These are phyloP conservation scores for Myotis myotis DNA, from an alignment of 2,797 vertebrate genomes.

Conservation along the genomic window DNA sequence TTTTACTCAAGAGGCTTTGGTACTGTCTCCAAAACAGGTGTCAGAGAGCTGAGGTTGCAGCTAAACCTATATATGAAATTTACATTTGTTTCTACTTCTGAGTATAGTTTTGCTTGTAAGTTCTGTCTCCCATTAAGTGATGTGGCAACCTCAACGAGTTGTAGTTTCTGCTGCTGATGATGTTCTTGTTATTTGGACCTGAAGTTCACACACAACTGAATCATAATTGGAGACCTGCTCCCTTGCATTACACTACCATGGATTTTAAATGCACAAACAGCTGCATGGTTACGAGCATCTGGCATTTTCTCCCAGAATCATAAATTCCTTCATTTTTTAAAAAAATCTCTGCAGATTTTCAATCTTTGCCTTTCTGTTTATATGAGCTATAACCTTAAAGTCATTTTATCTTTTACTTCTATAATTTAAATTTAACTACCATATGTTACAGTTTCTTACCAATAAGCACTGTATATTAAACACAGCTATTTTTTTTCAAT, in stretches of 20 bases:
- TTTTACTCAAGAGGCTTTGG: not conserved
- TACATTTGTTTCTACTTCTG: not conserved
- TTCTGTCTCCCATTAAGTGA: not conserved
- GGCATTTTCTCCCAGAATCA: not conserved
- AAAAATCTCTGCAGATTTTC: not conserved
- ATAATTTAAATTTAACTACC: not conserved
- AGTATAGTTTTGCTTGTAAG: not conserved
- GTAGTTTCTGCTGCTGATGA: not conserved
- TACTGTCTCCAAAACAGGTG: not conserved
- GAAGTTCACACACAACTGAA: not conserved
- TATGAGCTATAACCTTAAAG: not conserved
- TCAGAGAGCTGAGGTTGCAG: not conserved
- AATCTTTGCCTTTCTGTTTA: conserved; percentile 17
- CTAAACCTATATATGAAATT: not conserved
- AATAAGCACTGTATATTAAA: not conserved
- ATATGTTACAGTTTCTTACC: not conserved
- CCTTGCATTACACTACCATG: not conserved
- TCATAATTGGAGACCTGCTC: not conserved
- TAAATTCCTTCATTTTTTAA: not conserved
- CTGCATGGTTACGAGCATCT: not conserved
- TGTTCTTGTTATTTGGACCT: not conserved
- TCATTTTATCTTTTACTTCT: not conserved
- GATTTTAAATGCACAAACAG: conserved; percentile 1
- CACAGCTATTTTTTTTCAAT: not conserved
- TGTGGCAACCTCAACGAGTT: not conserved